phyloP scores from a whole-genome alignment of 2,113 vertebrate species.

The Hucho hucho region DNA sequence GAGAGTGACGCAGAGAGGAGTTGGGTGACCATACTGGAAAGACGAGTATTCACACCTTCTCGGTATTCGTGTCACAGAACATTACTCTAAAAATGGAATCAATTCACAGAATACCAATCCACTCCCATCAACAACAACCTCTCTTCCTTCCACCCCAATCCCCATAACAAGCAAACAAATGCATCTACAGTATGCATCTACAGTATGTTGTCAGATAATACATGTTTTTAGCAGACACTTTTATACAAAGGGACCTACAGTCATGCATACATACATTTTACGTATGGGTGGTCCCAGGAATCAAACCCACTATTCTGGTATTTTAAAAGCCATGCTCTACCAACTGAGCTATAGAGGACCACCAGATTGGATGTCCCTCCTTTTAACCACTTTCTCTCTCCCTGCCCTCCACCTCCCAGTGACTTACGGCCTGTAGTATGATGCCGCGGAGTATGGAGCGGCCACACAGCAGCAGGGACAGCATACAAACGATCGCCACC shows the following conservation, averaged over 20 bases:
- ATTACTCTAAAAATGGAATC: not conserved
- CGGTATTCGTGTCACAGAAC: not conserved
- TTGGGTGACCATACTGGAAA: not conserved
- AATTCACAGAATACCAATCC: not conserved
- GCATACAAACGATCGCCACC: slow-evolving; percentile 79
- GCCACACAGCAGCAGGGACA: slow-evolving; percentile 87
- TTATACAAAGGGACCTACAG: no score
- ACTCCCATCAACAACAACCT: not conserved
- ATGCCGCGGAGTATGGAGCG: slow-evolving; percentile 88
- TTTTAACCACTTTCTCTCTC: not conserved
- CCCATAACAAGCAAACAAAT: not conserved
- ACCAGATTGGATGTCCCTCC: not conserved
- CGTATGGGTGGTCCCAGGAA: no score
- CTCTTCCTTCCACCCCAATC: no score
- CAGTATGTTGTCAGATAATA: not conserved
- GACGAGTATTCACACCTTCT: not conserved
- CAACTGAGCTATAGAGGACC: no score
- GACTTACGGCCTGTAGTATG: slow-evolving; percentile 79
- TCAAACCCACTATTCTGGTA: no score
- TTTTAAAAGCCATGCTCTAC: no score
- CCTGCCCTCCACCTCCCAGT: not conserved
- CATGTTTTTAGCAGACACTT: not conserved
- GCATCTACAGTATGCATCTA: no score
- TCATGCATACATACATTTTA: no score
- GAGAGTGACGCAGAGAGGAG: no score